Base-by-base conservation (phyloP, 1,140 invertebrate species). In the Platyscapa corneri region DNA sequence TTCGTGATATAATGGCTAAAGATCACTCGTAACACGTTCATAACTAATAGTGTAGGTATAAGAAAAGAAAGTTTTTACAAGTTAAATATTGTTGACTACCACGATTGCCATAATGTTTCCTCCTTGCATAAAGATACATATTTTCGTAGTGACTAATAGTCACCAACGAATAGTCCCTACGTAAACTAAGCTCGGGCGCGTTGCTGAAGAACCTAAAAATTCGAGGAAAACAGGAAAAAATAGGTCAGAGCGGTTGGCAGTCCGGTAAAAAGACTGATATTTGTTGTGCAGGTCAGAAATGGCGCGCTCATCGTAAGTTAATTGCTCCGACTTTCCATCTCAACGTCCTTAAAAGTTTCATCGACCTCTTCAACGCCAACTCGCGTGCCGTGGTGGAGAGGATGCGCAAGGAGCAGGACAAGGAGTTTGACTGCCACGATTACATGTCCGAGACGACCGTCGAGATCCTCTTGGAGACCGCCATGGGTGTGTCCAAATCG, bases 391-490 rank as follows among this genome's bases (percentile, higher is more conserved):
- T 96, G 12, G 95, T 96, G 8, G 94, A 96, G 8, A 94, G 92
- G 86, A 89, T 95, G 90, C 94, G 95, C 89, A 95, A 96, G 86
- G 96, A 97, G 92, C 91, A 92, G 60, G 75, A 34, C 27, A 95
- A 95, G 88, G 94, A 94, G 49, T 96, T 97, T 90, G 96, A 97
- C 89, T 95, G 95, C 88, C 96, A 97, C 88, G 95, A 97, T 90
- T 97, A 97, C 93, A 97, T 97, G 96, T 97, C 96, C 88, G 96
- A 97, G 89, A 95, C 95, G 80, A 97, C 96, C 27, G 96, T 97
- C 3, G 96, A 97, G 92, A 97, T 97, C 87, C 94, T 97, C 74
- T 92, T 97, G 82, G 96, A 97, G 94, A 97, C 96, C 27, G 96
- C 96, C 1, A 97, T 97, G 96, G 96, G 96, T 85, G 96, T 97